Percentiles rank a stretch among this genome's conserved stretches.
phyloP scores from a whole-genome alignment of 2,113 vertebrate genomes.

The Toxotes jaculatrix region DNA sequence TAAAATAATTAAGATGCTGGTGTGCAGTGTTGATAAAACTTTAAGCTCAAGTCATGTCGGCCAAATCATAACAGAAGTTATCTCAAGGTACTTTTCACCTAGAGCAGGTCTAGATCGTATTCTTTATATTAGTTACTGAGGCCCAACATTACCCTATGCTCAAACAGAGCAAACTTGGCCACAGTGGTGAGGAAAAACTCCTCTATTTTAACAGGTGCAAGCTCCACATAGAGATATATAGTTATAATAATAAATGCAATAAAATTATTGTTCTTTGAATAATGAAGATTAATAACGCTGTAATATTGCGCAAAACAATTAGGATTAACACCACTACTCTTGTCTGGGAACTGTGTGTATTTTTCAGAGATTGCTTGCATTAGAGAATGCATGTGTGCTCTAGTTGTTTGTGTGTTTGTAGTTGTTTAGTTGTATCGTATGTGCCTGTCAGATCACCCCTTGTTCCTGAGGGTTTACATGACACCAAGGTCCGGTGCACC shows the following conservation, averaged over 20 bases:
- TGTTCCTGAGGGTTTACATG: constrained; percentile 43
- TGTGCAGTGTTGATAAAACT: constrained; percentile 1
- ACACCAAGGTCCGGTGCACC: constrained; percentile 32
- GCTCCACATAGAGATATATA: no score
- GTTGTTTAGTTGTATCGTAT: constrained; percentile 20
- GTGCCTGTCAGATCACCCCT: constrained; percentile 10
- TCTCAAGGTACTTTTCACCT: no score
- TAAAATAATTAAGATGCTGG: constrained; percentile 16
- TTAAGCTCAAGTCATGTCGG: no score
- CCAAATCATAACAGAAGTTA: no score
- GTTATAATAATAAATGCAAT: neutral
- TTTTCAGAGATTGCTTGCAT: constrained; percentile 3
- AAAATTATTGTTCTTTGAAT: constrained; percentile 1
- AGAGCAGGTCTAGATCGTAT: no score
- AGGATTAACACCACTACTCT: neutral
- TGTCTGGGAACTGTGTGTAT: neutral
- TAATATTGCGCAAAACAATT: constrained; percentile 9
- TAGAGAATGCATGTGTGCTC: neutral
- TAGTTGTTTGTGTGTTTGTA: neutral
- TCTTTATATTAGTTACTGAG: no score
- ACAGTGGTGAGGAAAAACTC: no score
- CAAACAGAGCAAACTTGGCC: no score
- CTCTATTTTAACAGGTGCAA: no score
- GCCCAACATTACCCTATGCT: no score
- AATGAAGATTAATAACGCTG: neutral